Base-by-base conservation (phyloP, 2,113 vertebrate genomes). In the Pycnonotus jocosus region DNA sequence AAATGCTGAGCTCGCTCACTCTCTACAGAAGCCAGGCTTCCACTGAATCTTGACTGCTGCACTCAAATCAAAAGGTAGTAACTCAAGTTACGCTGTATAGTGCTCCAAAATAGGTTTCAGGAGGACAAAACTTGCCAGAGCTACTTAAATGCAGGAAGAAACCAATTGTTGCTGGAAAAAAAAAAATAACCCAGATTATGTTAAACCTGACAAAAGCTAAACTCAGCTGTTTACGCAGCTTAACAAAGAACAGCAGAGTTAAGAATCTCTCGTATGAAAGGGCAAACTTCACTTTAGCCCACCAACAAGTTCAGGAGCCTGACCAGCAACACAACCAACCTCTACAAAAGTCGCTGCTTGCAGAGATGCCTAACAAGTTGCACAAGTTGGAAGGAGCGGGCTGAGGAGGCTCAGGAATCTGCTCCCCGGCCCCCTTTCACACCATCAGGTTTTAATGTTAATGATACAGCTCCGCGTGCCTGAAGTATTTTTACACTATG, bases 391-490 rank as follows among this genome's bases (percentile, higher is more conserved):
- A 64, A 80, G 69, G 47, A 61, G 12, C 27, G 2, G 5, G 27
- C 61, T 61, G 22, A 60, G 71, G 69, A 86, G 88, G n/a, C 65
- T 38, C 71, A 86, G 83, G 81, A 69, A 81, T 38, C 70, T 48
- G 25, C 35, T 31, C 57, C 72, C 61, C 0, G 4, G 11, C 44
- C 31, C 64, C 30, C 66, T 82, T 82, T 74, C 82, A 60, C 88
- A 86, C 83, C 83, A 73, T 70, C 95, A 31, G 92, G 47, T 76
- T 95, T 94, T 84, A 92, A 92, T 87, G 92, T 50, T 92, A 89
- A 85, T 28, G 81, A 89, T 28, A 65, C 0, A 4, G 77, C 87
- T 33, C 78, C 2, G 22, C 30, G 1, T 64, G 65, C 90, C 58
- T 37, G 0, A 44, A 95, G 89, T 81, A 88, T 76, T 95, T 95